Base-by-base conservation (phyloP, 2,113 vertebrate species). In the Cyphomyrus plagiostoma region DNA sequence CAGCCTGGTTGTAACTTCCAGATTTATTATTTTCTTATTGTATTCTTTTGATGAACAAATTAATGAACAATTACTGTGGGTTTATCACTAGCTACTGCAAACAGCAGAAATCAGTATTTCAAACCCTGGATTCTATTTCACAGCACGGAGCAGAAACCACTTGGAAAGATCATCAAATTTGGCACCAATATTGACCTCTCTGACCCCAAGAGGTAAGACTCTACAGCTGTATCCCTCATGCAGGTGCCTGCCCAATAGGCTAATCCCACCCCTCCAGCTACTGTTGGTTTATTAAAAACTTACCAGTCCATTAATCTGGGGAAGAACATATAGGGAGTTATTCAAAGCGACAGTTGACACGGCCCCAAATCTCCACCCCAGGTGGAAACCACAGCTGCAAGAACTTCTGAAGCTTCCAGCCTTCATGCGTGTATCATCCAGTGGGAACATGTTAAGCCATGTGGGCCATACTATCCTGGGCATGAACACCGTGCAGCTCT, bases 401-500 rank as follows among this genome's bases (percentile, higher is more conserved):
- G 98, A 99, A 94, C 94, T 99, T 94, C 94, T 98, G 88, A 99
- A 99, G 94, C 94, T 99, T 84, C 98, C 98, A 0, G 96, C 97
- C 23, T 99, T 99, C 93, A 99, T 99, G 98, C 95, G 98, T 0
- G 98, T 99, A 26, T 96, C 97, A 0, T 99, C 97, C 85, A 97
- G 94, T 8, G 97, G 96, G 70, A 99, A 99, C 95, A 99, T 99
- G 98, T 95, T 99, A 53, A 98, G 97, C 90, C 97, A 98, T 0
- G 98, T 99, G 19, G 97, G 98, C 0, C 97, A 98, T 93, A 98
- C 97, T 89, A 99, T 99, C 93, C 95, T 98, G 91, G 98, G 98
- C 93, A 99, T 99, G 98, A 99, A 99, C 95, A 97, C 97, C 0
- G 98, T 99, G 53, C 98, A 99, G 95, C 96, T 99, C 5, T 98